Evolutionary conservation across 2,888 invertebrate genomes (phyloP).

Genomic region (Fragum fragum): DNA sequence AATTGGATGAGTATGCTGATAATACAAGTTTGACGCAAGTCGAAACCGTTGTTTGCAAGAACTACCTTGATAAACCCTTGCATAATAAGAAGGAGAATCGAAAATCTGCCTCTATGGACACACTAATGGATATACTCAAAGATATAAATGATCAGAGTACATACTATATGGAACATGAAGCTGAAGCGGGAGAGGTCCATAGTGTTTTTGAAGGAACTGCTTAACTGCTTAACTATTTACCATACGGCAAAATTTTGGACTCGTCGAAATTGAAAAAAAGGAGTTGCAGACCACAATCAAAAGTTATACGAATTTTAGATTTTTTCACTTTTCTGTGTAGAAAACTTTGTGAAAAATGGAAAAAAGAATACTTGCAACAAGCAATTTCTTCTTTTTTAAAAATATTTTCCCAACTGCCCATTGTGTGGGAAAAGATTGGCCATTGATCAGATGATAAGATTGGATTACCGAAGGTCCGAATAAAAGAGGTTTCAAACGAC

Average conservation of each 20-base stretch:
- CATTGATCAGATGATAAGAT: too few species aligned
- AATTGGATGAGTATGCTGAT: neutral
- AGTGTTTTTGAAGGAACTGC: conserved; percentile 13
- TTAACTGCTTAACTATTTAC: neutral
- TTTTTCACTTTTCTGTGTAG: neutral
- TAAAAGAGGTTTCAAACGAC: too few species aligned
- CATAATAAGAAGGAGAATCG: neutral
- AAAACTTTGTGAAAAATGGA: neutral
- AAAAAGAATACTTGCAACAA: neutral
- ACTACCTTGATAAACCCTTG: neutral
- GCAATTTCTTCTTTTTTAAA: neutral
- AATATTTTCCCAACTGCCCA: neutral
- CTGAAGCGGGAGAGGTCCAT: neutral
- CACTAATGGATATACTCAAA: conserved; percentile 24
- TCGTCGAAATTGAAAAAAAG: too few species aligned
- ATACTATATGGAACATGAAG: conserved; percentile 18
- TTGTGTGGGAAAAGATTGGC: neutral
- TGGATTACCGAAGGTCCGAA: too few species aligned
- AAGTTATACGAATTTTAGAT: neutral
- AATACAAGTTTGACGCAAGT: neutral
- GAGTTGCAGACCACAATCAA: too few species aligned
- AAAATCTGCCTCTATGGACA: conserved; percentile 13
- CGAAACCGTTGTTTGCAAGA: neutral
- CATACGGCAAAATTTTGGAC: too few species aligned
- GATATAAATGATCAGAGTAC: conserved; percentile 6